Base-by-base conservation (phyloP, 2,797 vertebrate species). In the Intellagama lesueurii region DNA sequence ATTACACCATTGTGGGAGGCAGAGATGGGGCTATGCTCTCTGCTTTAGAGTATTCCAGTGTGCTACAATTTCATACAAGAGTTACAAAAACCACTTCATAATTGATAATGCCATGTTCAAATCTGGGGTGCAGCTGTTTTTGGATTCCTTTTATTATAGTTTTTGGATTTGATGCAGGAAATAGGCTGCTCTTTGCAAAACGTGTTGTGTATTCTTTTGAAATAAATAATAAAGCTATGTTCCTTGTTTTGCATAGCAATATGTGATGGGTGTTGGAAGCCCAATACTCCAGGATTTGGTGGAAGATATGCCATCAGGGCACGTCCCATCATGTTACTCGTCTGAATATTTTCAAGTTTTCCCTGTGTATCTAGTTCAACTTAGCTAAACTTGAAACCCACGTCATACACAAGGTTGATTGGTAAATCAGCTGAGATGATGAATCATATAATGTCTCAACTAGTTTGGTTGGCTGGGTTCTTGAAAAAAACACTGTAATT, bases 341-440 rank as follows among this genome's bases (percentile, higher is more conserved):
- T 93, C 85, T 94, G 81, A 84, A 78, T 60, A 73, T 91, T 79
- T 93, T 75, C 73, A 85, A 91, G 64, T 69, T 88, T 95, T 89
- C 85, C 86, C 90, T 72, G 86, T 89, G 68, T 69, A 86, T 85
- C 88, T 72, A 49, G 78, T 88, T 88, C 26, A 7, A 11, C 47
- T 79, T 89, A 70, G 35, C 76, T 89, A 90, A 93, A 95, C 90
- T 72, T 66, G 1, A 75, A 84, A 88, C 60, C 60, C 78, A 17
- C 3, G 30, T 84, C 80, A 32, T 77, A 85, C 90, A 84, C 81
- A 87, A 86, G 64, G 91, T 90, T 93, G 86, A 91, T 90, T 68
- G 90, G 87, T 92, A 75, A 77, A 40, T 88, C 89, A 52, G 52
- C 0, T 11, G 83, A 32, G 87, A 68, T 24, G 81, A 93, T 95